Evolutionary conservation across 2,797 vertebrate genomes (phyloP).

Genomic region (Tachyglossus aculeatus): DNA sequence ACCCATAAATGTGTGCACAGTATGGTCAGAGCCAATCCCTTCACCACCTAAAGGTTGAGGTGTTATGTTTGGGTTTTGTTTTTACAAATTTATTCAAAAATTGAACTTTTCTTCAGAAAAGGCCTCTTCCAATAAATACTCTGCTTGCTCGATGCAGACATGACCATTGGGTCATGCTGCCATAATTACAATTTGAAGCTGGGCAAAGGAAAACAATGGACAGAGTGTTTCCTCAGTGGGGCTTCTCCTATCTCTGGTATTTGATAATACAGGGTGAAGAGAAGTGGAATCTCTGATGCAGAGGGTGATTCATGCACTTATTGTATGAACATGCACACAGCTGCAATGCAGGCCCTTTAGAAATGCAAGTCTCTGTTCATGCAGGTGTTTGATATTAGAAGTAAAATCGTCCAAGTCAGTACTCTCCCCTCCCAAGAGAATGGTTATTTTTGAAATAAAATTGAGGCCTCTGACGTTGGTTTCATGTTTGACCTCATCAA

Average conservation of each 20-base stretch:
- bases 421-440: background rate
- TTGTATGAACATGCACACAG: background rate
- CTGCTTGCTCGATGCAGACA: too few species aligned
- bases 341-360: background rate
- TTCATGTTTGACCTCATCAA: constrained; percentile 22
- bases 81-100: too few species aligned
- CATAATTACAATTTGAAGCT: background rate
- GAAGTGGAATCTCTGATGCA: background rate
- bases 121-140: too few species aligned
- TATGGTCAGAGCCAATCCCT: too few species aligned
- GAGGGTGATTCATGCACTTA: background rate
- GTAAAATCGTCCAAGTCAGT: background rate
- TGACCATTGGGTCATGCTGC: background rate
- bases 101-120: too few species aligned
- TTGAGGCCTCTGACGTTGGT: constrained; percentile 12
- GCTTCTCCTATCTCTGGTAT: background rate
- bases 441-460: constrained; percentile 29
- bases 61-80: too few species aligned
- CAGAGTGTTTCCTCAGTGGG: fast-evolving
- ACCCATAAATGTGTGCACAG: too few species aligned
- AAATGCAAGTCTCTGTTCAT: background rate
- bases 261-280: background rate
- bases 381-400: constrained; percentile 28
- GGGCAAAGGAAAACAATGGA: background rate
- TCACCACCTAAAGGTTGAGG: too few species aligned